Conservation (phyloP, 37 sponge, comb jelly and placozoan genomes). For the Chondrilla cf. caribensis region DNA sequence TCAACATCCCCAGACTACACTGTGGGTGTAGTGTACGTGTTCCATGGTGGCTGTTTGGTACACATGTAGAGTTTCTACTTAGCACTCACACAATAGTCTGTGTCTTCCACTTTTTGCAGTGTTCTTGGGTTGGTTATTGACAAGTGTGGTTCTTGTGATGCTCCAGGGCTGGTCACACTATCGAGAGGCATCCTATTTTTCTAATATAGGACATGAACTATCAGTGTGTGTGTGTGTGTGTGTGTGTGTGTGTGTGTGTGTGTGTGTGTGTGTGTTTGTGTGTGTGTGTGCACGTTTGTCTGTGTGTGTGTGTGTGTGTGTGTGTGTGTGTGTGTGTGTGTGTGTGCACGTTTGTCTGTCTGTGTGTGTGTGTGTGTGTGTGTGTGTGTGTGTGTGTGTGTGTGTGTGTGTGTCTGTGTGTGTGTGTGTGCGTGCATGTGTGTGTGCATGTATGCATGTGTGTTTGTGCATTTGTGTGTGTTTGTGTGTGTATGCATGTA, state of each 20-base stretch:
- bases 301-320: neutral
- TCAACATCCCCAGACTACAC: too few species aligned
- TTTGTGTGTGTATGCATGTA: too few species aligned
- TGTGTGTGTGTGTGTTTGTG: neutral
- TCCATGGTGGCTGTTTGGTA: too few species aligned
- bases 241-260: neutral
- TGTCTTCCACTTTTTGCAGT: too few species aligned
- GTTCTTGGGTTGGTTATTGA: too few species aligned
- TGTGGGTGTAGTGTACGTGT: too few species aligned
- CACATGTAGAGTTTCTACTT: too few species aligned
- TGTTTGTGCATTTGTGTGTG: too few species aligned
- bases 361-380: constrained; percentile 14
- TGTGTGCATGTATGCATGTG: neutral
- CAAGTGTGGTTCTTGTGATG: too few species aligned
- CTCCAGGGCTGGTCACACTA: neutral
- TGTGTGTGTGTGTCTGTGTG: neutral
- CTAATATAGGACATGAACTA: neutral
- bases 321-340: neutral
- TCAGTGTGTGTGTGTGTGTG: neutral
- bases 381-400: constrained; percentile 21
- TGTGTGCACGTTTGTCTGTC: neutral
- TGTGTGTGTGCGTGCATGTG: neutral
- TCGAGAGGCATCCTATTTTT: neutral
- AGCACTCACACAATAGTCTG: too few species aligned
- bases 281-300: neutral